phyloP scores from a whole-genome alignment of 1,140 invertebrate genomes.

The Achatina immaculata region DNA sequence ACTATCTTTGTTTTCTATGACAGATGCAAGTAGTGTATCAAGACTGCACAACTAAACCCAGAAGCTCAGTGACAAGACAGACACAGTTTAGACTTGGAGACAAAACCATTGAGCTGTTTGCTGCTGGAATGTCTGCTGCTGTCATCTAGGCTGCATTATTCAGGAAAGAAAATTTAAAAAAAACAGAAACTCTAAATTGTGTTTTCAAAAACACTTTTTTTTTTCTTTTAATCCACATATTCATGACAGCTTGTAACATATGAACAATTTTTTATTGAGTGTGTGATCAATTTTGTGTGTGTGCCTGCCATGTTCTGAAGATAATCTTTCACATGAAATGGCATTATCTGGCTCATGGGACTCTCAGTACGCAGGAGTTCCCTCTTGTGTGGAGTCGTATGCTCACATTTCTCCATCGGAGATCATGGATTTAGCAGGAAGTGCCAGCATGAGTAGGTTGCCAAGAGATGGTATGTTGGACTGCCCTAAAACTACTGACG shows the following conservation, averaged over 20 bases:
- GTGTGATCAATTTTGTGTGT: too few species aligned
- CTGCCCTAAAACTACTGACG: constrained; percentile 20
- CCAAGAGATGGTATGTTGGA: constrained; percentile 13
- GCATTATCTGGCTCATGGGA: constrained; percentile 22
- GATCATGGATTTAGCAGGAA: not conserved
- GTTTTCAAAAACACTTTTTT: too few species aligned
- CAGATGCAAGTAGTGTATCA: constrained; percentile 44
- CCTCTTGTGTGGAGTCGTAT: constrained; percentile 19
- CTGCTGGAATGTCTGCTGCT: constrained; percentile 53
- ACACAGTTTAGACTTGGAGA: constrained; percentile 52
- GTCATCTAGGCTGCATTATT: too few species aligned
- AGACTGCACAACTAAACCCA: constrained; percentile 4
- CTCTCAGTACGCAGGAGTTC: constrained; percentile 21
- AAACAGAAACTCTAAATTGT: too few species aligned
- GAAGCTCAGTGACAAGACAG: constrained; percentile 27
- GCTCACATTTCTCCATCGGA: constrained; percentile 22
- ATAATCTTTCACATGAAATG: not conserved
- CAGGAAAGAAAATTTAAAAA: too few species aligned
- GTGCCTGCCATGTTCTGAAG: not conserved
- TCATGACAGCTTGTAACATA: too few species aligned
- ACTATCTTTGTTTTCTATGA: constrained; percentile 35
- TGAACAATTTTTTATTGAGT: too few species aligned
- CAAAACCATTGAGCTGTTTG: constrained; percentile 52
- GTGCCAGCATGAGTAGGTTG: constrained; percentile 26
- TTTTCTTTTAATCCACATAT: too few species aligned